phyloP scores from a whole-genome alignment of 2,113 vertebrate species.

The Eptatretus burgeri region DNA sequence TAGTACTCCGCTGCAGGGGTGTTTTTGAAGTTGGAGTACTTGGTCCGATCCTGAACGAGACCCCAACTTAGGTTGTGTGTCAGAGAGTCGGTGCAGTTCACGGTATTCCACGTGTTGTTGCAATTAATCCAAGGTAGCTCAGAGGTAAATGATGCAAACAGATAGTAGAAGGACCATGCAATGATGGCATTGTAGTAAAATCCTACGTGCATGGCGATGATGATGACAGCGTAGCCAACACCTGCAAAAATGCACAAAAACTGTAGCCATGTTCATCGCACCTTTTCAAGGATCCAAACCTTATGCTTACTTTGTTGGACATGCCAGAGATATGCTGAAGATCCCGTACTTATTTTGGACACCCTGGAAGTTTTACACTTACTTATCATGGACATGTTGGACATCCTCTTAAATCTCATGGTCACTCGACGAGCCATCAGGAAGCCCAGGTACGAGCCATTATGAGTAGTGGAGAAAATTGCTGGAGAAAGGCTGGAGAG shows the following conservation, averaged over 20 bases:
- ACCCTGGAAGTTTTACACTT: too few relatives aligned
- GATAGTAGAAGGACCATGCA: slow-evolving; percentile 38
- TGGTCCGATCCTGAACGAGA: slow-evolving; percentile 18
- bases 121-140: slow-evolving; percentile 55
- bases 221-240: slow-evolving; percentile 40
- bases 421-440: too few relatives aligned
- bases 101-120: slow-evolving; percentile 56
- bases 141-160: slow-evolving; percentile 30
- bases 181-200: slow-evolving; percentile 52
- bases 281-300: background rate
- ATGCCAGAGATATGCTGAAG: too few relatives aligned
- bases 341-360: too few relatives aligned
- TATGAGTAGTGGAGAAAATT: too few relatives aligned
- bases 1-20: slow-evolving; percentile 56
- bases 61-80: slow-evolving; percentile 6
- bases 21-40: slow-evolving; percentile 14
- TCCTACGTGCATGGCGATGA: slow-evolving; percentile 39
- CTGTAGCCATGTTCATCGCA: background rate
- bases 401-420: too few relatives aligned
- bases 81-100: slow-evolving; percentile 28
- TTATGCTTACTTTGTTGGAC: too few relatives aligned
- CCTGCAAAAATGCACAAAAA: slow-evolving; percentile 15
- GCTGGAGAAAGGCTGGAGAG: too few relatives aligned
- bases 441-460: too few relatives aligned
- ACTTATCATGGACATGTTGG: too few relatives aligned